A percentile compares a stretch with the other conserved stretches of the same genome.
phyloP scores from a whole-genome alignment of 2,113 vertebrate genomes.

The Eptesicus fuscus region DNA sequence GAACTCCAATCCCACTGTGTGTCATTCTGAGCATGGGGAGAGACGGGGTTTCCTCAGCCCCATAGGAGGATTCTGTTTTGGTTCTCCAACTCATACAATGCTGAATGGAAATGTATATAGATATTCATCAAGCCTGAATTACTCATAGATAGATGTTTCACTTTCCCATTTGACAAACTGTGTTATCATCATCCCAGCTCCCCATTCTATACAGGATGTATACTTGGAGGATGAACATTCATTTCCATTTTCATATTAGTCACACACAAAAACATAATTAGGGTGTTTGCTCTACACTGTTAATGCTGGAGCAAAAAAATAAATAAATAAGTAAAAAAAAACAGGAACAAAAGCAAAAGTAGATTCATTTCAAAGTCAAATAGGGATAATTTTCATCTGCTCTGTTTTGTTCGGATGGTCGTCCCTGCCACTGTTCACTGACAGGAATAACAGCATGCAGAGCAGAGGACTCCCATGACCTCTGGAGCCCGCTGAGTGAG shows the following conservation, averaged over 20 bases:
- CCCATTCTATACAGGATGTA: not conserved
- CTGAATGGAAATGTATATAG: not conserved
- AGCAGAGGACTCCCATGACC: not conserved
- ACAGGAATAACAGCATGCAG: not conserved
- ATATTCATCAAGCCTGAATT: not conserved
- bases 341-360: not conserved
- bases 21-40: not conserved
- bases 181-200: not conserved
- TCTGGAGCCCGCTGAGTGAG: not conserved
- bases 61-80: not conserved
- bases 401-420: not conserved
- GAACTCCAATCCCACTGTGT: not conserved
- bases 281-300: not conserved
- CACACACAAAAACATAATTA: not conserved
- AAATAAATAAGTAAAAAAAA: not conserved
- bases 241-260: constrained; percentile 13
- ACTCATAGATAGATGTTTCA: not conserved
- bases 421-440: not conserved
- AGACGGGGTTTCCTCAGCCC: not conserved
- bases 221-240: not conserved
- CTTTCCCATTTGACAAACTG: not conserved
- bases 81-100: not conserved
- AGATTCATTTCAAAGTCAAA: not conserved
- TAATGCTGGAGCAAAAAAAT: not conserved
- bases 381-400: not conserved